Percentiles rank a stretch among this genome's conserved stretches.
Conservation (phyloP, 2,888 invertebrate species). For the Hirudinaria manillensis region DNA sequence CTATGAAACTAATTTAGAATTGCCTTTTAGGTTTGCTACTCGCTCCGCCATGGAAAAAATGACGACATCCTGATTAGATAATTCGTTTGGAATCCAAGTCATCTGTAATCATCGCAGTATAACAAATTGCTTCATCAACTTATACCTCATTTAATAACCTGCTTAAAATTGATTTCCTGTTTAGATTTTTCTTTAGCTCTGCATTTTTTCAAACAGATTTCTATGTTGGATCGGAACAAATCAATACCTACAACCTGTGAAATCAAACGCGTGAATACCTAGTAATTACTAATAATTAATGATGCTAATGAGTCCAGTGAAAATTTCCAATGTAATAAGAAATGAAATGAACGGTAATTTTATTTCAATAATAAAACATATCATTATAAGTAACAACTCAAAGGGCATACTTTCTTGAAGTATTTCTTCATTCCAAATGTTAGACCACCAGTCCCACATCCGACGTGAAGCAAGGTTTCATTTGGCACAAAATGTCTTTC, state of each 20-base stretch:
- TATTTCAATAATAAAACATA: background rate
- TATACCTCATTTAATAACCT: background rate
- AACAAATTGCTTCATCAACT: background rate
- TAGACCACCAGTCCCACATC: background rate
- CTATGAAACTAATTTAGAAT: background rate
- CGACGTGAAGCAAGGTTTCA: slow-evolving; percentile 8
- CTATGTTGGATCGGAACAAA: background rate
- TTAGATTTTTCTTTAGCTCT: background rate
- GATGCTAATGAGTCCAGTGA: too few relatives aligned
- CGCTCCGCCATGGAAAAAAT: slow-evolving; percentile 4
- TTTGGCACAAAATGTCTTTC: background rate
- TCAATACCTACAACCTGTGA: slow-evolving; percentile 2
- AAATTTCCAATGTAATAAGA: too few relatives aligned
- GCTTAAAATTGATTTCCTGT: background rate
- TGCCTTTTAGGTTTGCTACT: background rate
- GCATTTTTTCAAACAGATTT: background rate
- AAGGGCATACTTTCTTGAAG: background rate
- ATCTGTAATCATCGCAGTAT: background rate
- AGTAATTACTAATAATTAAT: too few relatives aligned
- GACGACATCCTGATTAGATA: slow-evolving; percentile 2
- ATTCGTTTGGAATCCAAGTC: slow-evolving; percentile 6
- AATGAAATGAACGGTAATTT: too few relatives aligned
- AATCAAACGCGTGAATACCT: too few relatives aligned
- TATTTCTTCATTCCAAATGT: background rate
- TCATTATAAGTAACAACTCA: background rate